A percentile compares a stretch with the other conserved stretches of the same genome.
Evolutionary conservation across 2,113 vertebrate genomes (phyloP).

Genomic region (Scomber scombrus): DNA sequence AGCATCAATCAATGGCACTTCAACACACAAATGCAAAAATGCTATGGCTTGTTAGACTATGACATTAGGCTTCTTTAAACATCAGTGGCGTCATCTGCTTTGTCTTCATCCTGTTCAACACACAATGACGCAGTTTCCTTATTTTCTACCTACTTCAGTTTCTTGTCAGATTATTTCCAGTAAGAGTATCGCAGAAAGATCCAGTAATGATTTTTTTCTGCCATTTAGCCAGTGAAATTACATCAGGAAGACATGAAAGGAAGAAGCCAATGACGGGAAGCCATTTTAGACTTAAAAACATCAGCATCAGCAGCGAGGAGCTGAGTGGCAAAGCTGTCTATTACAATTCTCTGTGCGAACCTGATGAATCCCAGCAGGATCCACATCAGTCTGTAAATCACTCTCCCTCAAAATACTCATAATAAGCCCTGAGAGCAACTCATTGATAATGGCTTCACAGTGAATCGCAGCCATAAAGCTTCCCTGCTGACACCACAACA

Average conservation of each 20-base stretch:
- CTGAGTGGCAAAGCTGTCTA: conserved; percentile 48
- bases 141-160: conserved; percentile 27
- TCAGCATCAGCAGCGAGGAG: conserved; percentile 35
- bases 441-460: conserved; percentile 72
- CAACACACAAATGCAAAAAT: not conserved
- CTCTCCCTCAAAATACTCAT: conserved; percentile 64
- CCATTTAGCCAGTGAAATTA: conserved; percentile 55
- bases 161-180: conserved; percentile 15
- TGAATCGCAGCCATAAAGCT: conserved; percentile 53
- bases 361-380: conserved; percentile 75
- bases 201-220: conserved; percentile 13
- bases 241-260: conserved; percentile 55
- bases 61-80: conserved; percentile 16
- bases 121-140: not conserved
- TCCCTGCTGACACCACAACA: conserved; percentile 51
- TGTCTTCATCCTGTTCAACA: conserved; percentile 7
- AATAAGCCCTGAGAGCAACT: conserved; percentile 68
- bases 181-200: conserved; percentile 32
- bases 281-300: conserved; percentile 56
- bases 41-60: not conserved
- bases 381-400: conserved; percentile 59
- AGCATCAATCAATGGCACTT: not conserved
- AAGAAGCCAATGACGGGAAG: conserved; percentile 55
- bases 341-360: conserved; percentile 60
- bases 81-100: conserved; percentile 4